phyloP scores from a whole-genome alignment of 2,113 vertebrate species.

The Xenopus tropicalis region DNA sequence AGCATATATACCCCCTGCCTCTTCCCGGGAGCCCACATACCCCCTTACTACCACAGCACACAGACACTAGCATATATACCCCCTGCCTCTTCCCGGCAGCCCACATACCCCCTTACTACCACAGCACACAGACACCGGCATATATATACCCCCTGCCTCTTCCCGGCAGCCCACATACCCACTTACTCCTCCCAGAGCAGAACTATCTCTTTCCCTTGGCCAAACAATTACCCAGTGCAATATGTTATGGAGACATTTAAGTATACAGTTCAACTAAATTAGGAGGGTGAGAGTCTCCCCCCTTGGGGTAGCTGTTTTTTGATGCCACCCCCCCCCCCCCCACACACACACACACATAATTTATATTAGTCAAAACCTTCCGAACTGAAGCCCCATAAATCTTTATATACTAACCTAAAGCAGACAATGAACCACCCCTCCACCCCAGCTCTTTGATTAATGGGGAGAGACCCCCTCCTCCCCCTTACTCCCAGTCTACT shows the following conservation, averaged over 20 bases:
- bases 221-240: not conserved
- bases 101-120: too few relatives aligned
- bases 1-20: too few relatives aligned
- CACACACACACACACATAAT: too few relatives aligned
- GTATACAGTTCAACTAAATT: conserved; percentile 17
- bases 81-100: too few relatives aligned
- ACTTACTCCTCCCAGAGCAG: not conserved
- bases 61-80: too few relatives aligned
- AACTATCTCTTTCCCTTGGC: too few relatives aligned
- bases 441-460: conserved; percentile 27
- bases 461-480: conserved; percentile 30
- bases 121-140: too few relatives aligned
- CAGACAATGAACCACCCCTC: conserved; percentile 37
- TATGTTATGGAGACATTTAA: not conserved
- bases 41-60: too few relatives aligned
- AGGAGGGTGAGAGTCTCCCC: not conserved
- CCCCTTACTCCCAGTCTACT: conserved; percentile 3
- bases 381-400: conserved; percentile 40
- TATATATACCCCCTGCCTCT: too few relatives aligned
- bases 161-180: not conserved
- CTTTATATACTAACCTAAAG: conserved; percentile 44
- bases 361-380: conserved; percentile 39
- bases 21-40: too few relatives aligned
- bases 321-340: conserved; percentile 1
- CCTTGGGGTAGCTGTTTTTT: conserved; percentile 8